Percentiles rank a stretch among this genome's conserved stretches.
Evolutionary conservation across 2,113 vertebrate genomes (phyloP).

Genomic region (Cebidichthys violaceus): DNA sequence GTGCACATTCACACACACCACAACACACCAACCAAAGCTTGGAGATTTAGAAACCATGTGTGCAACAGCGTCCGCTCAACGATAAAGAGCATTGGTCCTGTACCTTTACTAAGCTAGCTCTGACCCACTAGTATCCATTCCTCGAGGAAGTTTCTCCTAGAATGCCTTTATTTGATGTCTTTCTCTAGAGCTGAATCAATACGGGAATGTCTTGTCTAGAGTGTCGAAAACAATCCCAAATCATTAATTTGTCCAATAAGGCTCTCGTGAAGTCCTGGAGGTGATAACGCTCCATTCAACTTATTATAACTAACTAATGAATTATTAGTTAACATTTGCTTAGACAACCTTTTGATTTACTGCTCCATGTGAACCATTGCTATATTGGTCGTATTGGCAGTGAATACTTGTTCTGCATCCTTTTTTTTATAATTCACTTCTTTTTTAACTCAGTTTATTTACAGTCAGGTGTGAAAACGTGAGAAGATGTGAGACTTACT

Average conservation of each 20-base stretch:
- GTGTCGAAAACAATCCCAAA: background rate
- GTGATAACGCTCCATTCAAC: background rate
- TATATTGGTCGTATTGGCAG: no score
- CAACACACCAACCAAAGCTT: background rate
- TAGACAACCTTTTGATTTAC: background rate
- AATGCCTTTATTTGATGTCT: background rate
- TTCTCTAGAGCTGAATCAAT: background rate
- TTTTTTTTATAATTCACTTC: background rate
- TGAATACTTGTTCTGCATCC: background rate
- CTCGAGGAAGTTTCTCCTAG: background rate
- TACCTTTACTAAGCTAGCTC: background rate
- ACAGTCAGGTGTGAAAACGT: background rate
- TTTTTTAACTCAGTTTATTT: background rate
- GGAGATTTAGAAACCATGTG: background rate
- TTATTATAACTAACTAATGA: no score
- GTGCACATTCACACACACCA: background rate
- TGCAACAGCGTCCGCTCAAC: background rate
- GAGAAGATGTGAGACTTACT: conserved; percentile 86
- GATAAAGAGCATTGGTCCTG: background rate
- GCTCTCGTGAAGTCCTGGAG: background rate
- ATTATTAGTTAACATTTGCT: no score
- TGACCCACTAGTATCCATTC: background rate
- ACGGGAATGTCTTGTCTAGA: background rate
- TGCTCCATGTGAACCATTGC: background rate
- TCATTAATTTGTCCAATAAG: background rate